Conservation (phyloP, 2,888 invertebrate species). For the Odontocerum albicorne region DNA sequence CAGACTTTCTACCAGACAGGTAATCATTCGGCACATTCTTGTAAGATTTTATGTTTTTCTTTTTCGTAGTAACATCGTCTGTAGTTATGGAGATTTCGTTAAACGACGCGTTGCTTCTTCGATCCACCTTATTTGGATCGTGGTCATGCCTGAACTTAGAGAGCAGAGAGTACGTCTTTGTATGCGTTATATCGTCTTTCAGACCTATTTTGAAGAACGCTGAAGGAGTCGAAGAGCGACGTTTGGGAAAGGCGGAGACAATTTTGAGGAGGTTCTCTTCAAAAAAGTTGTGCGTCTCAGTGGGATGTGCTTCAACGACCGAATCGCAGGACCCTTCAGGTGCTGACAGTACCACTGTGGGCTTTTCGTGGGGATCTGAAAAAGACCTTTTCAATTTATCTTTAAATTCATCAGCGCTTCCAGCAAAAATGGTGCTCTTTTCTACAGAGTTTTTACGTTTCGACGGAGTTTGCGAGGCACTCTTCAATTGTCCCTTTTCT, state of each 20-base stretch:
- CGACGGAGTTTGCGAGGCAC: slow-evolving; percentile 42
- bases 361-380: slow-evolving; percentile 3
- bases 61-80: slow-evolving; percentile 1
- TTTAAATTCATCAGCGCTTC: neutral
- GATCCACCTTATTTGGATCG: neutral
- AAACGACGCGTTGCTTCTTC: slow-evolving; percentile 3
- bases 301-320: too few species aligned
- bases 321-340: too few species aligned
- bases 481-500: too few species aligned
- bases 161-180: slow-evolving; percentile 12
- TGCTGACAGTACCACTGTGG: neutral
- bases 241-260: slow-evolving; percentile 44
- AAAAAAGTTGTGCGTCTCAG: slow-evolving; percentile 38
- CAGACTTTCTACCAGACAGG: slow-evolving; percentile 31
- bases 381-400: slow-evolving; percentile 14
- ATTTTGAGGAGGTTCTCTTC: slow-evolving; percentile 46
- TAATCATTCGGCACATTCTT: slow-evolving; percentile 14
- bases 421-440: neutral
- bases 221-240: slow-evolving; percentile 48
- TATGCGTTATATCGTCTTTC: slow-evolving; percentile 15
- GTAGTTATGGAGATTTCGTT: slow-evolving; percentile 24
- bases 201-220: slow-evolving; percentile 34
- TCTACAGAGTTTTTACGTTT: slow-evolving; percentile 38
- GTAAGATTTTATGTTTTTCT: too few species aligned
- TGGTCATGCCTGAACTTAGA: slow-evolving; percentile 4